These are phyloP conservation scores for Cricetomys ansorgei DNA, from an alignment of 2,113 vertebrate genomes.

Conservation along the genomic window DNA sequence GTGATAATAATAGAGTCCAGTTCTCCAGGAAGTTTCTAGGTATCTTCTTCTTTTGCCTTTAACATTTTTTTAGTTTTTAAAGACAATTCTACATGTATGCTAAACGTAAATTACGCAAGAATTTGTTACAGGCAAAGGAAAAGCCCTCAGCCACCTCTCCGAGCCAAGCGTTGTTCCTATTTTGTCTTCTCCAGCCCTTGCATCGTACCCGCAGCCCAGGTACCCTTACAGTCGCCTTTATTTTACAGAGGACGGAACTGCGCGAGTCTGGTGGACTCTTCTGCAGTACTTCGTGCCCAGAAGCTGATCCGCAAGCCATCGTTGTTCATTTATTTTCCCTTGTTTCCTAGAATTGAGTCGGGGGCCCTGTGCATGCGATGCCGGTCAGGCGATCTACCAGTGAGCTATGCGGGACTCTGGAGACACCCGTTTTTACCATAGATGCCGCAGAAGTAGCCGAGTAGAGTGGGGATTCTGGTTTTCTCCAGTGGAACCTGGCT, in stretches of 20 bases:
- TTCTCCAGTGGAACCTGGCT: neutral
- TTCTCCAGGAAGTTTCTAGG: neutral
- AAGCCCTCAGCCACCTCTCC: neutral
- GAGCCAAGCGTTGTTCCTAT: too few species aligned
- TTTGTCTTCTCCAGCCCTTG: neutral
- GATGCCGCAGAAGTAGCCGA: neutral
- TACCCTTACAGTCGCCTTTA: neutral
- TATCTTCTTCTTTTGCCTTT: neutral
- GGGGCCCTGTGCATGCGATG: neutral
- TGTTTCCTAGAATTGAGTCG: neutral
- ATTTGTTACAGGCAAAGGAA: too few species aligned
- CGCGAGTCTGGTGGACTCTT: neutral
- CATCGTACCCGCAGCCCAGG: accelerated
- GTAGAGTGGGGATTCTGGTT: neutral
- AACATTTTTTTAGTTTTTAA: neutral
- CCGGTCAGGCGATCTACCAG: neutral
- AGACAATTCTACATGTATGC: neutral
- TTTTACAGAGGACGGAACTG: neutral
- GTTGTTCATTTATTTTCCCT: neutral
- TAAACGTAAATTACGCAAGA: too few species aligned
- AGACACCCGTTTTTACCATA: neutral
- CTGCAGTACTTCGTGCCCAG: accelerated
- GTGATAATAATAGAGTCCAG: neutral
- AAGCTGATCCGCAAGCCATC: neutral
- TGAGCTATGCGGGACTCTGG: neutral